Base-by-base conservation (phyloP, 2,113 vertebrate genomes). In the Campylomormyrus numenius region DNA sequence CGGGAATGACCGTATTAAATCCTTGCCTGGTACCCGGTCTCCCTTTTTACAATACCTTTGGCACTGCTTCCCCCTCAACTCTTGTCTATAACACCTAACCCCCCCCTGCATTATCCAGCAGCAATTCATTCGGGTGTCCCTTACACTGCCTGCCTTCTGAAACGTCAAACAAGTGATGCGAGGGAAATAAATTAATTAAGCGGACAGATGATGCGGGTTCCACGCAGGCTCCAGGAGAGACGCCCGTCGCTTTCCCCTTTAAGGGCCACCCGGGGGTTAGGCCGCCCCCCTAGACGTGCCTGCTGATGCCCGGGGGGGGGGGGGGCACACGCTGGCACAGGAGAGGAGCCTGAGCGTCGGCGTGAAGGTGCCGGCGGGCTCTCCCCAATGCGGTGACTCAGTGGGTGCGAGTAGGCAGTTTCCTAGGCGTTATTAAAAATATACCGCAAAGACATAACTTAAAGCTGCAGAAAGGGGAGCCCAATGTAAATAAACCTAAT, bases 301-400 rank as follows among this genome's bases (percentile, higher is more conserved):
- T 50, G 15, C n/a, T 3, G n/a, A 49, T 39, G 27, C 11, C 13
- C 5, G n/a, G 21, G 39, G 39, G 5, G 13, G 49, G 48, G 10
- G 49, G 45, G n/a, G 39, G 42, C 58, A 15, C 42, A 77, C 62
- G n/a, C 62, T 62, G 62, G 15, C 88, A 52, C 74, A 42, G 10
- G 66, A 80, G 31, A 31, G 17, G 27, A 89, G 49, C 52, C 70
- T 3, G 58, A 27, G 58, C n/a, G 24, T 35, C 48, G 91, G 91
- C 24, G 7, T 9, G 24, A 62, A 88, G 87, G 91, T 93, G 93
- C 93, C 91, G 91, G 91, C 91, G 91, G 91, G 90, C 92, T 85
- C 91, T 93, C 89, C 94, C 93, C 93, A 94, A 93, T 74, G 42
- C 35, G 92, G 94, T 94, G 94, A 96, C 92, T 96, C 95, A 95